Conservation (phyloP, 2,797 vertebrate species). For the Limosa lapponica region DNA sequence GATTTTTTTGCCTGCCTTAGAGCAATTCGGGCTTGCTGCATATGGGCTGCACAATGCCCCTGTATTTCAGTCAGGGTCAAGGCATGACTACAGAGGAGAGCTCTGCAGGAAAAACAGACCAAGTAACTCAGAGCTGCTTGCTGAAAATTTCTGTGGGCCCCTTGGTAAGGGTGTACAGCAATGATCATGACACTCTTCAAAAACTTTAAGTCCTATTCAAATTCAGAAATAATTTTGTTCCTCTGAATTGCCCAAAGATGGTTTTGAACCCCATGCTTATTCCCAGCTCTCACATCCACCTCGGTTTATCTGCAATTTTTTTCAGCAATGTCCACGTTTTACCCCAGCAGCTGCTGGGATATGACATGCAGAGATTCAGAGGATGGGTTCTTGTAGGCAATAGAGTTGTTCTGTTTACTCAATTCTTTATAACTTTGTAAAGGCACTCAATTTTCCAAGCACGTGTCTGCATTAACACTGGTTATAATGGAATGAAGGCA, state of each 20-base stretch:
- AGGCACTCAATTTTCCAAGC: not conserved
- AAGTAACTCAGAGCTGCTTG: not conserved
- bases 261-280: not conserved
- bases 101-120: not conserved
- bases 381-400: not conserved
- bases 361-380: not conserved
- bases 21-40: not conserved
- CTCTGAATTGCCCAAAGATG: not conserved
- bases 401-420: not conserved
- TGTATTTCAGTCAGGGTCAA: conserved; percentile 26
- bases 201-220: not conserved
- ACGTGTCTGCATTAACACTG: not conserved
- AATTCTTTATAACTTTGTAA: not conserved
- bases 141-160: not conserved
- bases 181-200: not conserved
- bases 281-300: not conserved
- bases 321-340: not conserved
- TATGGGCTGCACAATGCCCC: not conserved
- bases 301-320: not conserved
- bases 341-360: not conserved
- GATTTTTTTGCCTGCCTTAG: not conserved
- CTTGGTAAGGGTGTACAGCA: not conserved
- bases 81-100: not conserved
- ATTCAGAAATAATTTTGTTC: not conserved
- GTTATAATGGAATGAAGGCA: not conserved